phyloP scores from a whole-genome alignment of 2,797 vertebrate genomes.

The Halcyon chelicuti region DNA sequence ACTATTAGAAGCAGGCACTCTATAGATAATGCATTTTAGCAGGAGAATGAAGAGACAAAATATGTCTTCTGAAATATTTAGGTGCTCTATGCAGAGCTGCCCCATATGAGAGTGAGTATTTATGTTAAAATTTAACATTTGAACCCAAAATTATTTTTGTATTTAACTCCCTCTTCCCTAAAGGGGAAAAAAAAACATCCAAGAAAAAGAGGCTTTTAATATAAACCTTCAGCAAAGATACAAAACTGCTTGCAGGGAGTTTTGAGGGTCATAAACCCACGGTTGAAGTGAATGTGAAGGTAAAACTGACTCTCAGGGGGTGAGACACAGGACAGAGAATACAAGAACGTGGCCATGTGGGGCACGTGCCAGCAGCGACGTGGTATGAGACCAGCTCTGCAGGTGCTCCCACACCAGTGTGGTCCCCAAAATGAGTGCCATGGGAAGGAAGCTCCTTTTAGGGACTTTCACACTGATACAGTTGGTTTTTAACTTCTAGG shows the following conservation, averaged over 20 bases:
- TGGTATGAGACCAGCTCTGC: background rate
- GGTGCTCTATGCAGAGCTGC: background rate
- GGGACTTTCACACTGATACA: background rate
- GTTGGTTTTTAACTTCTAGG: background rate
- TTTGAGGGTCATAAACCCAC: background rate
- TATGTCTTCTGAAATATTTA: background rate
- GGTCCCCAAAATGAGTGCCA: background rate
- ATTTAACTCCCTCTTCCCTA: background rate
- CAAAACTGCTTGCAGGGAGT: background rate
- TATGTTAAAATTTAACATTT: background rate
- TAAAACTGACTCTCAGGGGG: background rate
- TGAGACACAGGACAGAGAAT: background rate
- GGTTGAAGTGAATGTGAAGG: background rate
- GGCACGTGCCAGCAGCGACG: rapidly evolving
- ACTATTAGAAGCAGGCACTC: background rate
- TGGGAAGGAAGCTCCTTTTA: background rate
- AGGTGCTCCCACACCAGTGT: rapidly evolving
- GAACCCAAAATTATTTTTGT: background rate
- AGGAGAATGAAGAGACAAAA: background rate
- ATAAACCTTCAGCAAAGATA: background rate
- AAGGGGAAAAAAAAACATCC: rapidly evolving
- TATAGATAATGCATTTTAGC: background rate
- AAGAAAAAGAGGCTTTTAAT: background rate
- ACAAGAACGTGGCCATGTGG: rapidly evolving
- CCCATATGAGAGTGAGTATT: background rate